These are phyloP conservation scores for Heterocephalus glaber DNA, from an alignment of 2,113 vertebrate species.

Conservation along the genomic window DNA sequence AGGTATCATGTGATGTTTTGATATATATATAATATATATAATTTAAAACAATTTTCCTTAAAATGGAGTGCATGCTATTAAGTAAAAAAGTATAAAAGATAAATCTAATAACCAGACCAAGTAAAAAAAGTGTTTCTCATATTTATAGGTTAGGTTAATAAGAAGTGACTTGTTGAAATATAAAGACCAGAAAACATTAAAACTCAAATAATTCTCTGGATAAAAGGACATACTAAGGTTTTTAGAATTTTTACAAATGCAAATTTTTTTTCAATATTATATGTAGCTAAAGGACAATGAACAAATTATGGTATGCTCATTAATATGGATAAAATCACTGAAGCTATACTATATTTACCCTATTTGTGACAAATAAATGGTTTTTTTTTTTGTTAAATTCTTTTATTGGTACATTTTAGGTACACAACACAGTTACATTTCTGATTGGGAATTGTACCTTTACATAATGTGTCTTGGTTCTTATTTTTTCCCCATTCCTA, in stretches of 20 bases:
- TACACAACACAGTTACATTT: too few species aligned
- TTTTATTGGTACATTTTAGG: too few species aligned
- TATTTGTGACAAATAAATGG: not conserved
- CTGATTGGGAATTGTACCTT: too few species aligned
- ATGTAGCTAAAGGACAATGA: not conserved
- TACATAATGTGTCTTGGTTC: too few species aligned
- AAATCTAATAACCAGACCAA: not conserved
- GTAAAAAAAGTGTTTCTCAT: not conserved
- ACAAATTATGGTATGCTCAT: not conserved
- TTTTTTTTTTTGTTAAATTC: too few species aligned
- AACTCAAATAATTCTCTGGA: not conserved
- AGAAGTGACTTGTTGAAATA: not conserved
- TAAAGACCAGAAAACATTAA: not conserved
- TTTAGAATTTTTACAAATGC: not conserved
- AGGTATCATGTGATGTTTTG: not conserved
- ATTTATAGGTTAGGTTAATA: not conserved
- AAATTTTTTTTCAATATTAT: not conserved
- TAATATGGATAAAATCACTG: not conserved
- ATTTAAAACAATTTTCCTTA: not conserved
- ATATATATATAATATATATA: too few species aligned
- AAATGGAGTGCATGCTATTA: not conserved
- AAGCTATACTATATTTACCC: not conserved
- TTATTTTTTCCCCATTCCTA: too few species aligned
- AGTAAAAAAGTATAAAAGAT: not conserved
- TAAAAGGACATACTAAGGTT: not conserved